These are phyloP conservation scores for Phrynosoma blainvillii DNA, from an alignment of 2,113 vertebrate species.

Conservation along the genomic window DNA sequence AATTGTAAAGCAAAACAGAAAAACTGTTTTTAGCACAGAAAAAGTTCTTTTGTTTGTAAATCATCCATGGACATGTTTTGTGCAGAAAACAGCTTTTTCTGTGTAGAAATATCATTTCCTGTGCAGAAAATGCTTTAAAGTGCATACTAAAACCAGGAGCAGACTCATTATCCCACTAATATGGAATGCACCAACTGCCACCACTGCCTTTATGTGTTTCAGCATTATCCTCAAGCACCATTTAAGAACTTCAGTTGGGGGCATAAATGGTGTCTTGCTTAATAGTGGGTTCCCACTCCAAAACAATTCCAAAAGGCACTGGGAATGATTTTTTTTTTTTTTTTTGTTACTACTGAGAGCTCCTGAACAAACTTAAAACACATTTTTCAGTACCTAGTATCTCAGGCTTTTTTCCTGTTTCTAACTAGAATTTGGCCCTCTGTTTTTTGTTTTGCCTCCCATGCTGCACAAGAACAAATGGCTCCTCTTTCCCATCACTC, in stretches of 20 bases:
- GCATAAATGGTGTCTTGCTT: too few relatives aligned
- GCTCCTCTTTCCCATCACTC: neutral
- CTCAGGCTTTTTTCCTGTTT: neutral
- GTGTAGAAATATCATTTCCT: too few relatives aligned
- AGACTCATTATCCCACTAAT: too few relatives aligned
- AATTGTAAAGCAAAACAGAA: neutral
- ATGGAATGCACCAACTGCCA: neutral
- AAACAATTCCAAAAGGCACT: neutral
- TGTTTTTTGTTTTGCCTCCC: neutral
- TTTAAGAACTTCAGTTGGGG: neutral
- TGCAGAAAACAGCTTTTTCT: too few relatives aligned
- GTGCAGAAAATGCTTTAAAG: neutral
- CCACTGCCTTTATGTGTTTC: neutral
- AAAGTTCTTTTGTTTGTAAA: too few relatives aligned
- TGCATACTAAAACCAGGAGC: neutral
- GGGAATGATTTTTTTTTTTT: neutral
- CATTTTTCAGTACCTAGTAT: neutral
- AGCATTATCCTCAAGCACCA: neutral
- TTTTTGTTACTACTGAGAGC: neutral
- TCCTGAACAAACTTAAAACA: neutral
- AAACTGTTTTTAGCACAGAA: too few relatives aligned
- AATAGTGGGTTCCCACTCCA: too few relatives aligned
- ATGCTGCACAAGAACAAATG: neutral
- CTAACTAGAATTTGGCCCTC: neutral
- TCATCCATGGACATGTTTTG: too few relatives aligned